A percentile compares a stretch with the other conserved stretches of the same genome.
phyloP scores from a whole-genome alignment of 2,113 vertebrate species.

The Barbus barbus region DNA sequence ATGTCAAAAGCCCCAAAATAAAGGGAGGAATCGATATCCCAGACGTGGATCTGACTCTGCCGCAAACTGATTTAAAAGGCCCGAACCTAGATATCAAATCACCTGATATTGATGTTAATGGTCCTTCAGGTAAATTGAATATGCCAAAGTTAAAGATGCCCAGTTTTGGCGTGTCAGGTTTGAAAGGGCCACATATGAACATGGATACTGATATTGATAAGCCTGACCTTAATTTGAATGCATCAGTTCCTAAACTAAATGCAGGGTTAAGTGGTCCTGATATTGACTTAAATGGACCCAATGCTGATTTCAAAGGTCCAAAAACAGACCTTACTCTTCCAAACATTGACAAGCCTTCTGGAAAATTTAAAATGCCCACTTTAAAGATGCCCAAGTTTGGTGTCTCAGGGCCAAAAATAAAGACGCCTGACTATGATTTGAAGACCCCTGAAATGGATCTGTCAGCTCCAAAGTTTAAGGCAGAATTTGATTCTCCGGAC shows the following conservation, averaged over 20 bases:
- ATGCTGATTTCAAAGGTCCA: neutral
- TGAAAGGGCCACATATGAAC: constrained; percentile 59
- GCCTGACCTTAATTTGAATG: constrained; percentile 29
- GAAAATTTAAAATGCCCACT: constrained; percentile 50
- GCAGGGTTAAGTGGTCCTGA: constrained; percentile 53
- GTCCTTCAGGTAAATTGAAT: constrained; percentile 57
- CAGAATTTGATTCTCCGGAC: constrained; percentile 56
- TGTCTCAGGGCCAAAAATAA: constrained; percentile 46
- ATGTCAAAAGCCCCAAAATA: constrained; percentile 60
- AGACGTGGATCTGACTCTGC: constrained; percentile 55
- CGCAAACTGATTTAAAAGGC: constrained; percentile 35
- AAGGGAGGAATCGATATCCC: constrained; percentile 61
- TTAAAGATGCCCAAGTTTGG: constrained; percentile 44
- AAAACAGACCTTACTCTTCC: constrained; percentile 35
- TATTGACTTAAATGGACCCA: constrained; percentile 54
- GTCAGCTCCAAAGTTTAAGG: constrained; percentile 62
- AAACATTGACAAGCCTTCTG: constrained; percentile 39
- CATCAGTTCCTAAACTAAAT: constrained; percentile 40
- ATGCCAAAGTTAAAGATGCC: constrained; percentile 61
- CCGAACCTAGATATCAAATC: constrained; percentile 61
- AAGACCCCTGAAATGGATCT: constrained; percentile 58
- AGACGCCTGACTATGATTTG: constrained; percentile 53
- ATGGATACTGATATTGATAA: constrained; percentile 50
- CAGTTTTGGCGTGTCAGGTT: constrained; percentile 28
- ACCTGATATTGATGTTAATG: constrained; percentile 56